Conservation (phyloP, 1,140 invertebrate species). For the Neotoxoptera formosana region DNA sequence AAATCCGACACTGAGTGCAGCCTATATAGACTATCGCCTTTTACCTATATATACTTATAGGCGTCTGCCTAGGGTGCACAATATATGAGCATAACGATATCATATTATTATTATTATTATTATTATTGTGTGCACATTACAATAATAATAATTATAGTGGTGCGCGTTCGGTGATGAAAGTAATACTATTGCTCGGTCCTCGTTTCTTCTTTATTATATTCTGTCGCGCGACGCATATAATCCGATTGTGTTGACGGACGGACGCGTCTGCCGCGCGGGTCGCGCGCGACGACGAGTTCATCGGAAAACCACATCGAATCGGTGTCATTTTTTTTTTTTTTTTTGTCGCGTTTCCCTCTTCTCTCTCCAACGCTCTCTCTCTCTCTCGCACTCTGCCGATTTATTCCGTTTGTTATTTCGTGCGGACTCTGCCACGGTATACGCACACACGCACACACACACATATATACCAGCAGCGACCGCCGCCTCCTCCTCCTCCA, state of each 20-base stretch:
- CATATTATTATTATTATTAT: neutral
- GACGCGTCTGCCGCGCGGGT: neutral
- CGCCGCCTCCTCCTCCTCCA: neutral
- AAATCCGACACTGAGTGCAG: too few species aligned
- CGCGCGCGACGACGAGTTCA: neutral
- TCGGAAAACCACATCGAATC: conserved; percentile 26
- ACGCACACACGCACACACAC: too few species aligned
- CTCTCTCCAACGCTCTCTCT: neutral
- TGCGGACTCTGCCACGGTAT: neutral
- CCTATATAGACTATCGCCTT: too few species aligned
- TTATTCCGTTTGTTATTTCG: conserved; percentile 50
- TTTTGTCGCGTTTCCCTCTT: neutral
- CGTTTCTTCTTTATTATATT: neutral
- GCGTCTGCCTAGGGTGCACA: neutral
- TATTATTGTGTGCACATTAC: neutral
- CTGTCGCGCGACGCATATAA: neutral
- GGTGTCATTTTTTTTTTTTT: neutral
- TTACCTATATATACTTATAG: neutral
- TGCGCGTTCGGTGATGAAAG: neutral
- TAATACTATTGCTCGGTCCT: neutral
- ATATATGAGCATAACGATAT: neutral
- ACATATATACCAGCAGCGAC: too few species aligned
- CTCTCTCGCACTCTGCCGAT: neutral
- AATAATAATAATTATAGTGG: too few species aligned
- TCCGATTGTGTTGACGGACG: neutral